Base-by-base conservation (phyloP, 2,888 invertebrate species). In the Malthinus seriepunctatus region DNA sequence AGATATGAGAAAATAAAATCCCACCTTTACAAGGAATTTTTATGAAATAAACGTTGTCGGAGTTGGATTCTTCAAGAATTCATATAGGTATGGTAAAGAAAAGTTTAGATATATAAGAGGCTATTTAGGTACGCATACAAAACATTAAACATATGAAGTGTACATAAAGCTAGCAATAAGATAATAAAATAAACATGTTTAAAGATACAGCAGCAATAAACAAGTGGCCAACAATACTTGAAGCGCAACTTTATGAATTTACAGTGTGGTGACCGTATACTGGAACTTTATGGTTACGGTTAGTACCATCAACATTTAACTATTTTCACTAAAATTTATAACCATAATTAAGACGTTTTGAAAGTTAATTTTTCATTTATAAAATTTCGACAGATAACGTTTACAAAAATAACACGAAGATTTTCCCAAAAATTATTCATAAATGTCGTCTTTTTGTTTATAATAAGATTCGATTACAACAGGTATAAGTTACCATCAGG, bases 161-260 rank as follows among this genome's bases (percentile, higher is more conserved):
- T 23, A 23, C 23, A 23, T 23, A 23, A 23, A 23, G 23, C 23
- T 8, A 14, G 15, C 42, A n/a, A 10, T 37, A 23, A 12, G 35
- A 45, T 23, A 46, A 42, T 37, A 56, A 55, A 60, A 60, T 60
- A 60, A 60, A 60, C 51, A 51, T 55, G 53, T 60, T 53, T 23
- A 53, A 59, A 51, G 39, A 46, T 59, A 45, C 45, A 46, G 51
- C 56, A 53, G 56, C 53, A 56, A 56, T 60, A 60, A 60, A 60
- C 56, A 48, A 51, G 55, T 53, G 52, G 56, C 52, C 12, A 59
- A 49, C 52, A 52, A 60, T 56, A 56, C 50, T 55, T 51, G 37
- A 45, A 60, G 48, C 23, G 23, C 56, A 60, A 52, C 31, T 60
- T 60, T 60, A 60, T 60, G 54, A 53, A 56, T 60, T 60, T 60